Evolutionary conservation across 2,888 invertebrate genomes (phyloP), one percentile per base, ranked within the genome.

Genomic region (Apamea monoglypha): DNA sequence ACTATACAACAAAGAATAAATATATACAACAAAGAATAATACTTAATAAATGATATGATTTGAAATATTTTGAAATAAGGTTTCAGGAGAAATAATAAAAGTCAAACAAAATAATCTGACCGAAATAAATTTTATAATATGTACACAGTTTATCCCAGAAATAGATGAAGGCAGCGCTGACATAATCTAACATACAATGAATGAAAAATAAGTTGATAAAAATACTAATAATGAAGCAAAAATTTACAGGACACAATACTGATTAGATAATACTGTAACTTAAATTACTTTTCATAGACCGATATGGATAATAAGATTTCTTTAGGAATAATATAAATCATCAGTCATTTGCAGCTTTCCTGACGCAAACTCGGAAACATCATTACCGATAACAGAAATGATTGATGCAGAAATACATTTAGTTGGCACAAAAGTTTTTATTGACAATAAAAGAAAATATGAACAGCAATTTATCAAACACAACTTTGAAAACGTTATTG

Each of bases 401-500:
- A 87, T 82, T 83, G 69, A 89, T 85, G 76, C 79, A 78, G n/a
- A 68, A 87, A 88, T 66, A 79, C 67, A 89, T 87, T 80, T 59
- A 61, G 72, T 44, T 47, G 63, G 59, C 76, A 67, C 64, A 56
- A 78, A 78, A 64, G 78, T 78, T 75, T 80, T 68, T 67, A 74
- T 74, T 47, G 74, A 70, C 66, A 73, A 68, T 50, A 81, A 69
- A 76, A 71, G 59, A 77, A 76, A 80, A 76, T 76, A 64, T 50
- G 74, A 81, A 72, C 86, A 85, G 72, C 77, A 80, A 83, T 86
- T 78, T 83, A 89, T 89, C 88, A 89, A 78, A 74, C 47, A 63
- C 53, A 82, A 82, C 70, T 74, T 76, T 61, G 74, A 78, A 72
- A 80, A 73, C n/a, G 40, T 53, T 77, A 75, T 82, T 73, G 68